phyloP scores from a whole-genome alignment of 2,797 vertebrate genomes.

The Mionectes olivaceus region DNA sequence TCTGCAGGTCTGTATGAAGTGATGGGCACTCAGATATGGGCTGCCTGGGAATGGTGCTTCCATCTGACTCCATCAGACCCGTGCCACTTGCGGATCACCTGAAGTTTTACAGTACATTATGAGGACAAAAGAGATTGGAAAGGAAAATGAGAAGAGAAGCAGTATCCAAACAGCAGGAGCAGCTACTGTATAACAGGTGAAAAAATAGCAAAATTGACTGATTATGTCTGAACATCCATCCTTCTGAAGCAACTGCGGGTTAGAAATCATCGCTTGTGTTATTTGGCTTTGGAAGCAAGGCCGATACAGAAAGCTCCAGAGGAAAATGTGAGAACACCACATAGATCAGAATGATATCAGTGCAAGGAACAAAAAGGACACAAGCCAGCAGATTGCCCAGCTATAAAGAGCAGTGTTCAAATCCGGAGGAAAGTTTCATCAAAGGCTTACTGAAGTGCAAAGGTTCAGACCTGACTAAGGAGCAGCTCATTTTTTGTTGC shows the following conservation, averaged over 20 bases:
- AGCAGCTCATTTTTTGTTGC: conserved; percentile 24
- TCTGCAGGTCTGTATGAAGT: not conserved
- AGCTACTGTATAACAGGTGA: not conserved
- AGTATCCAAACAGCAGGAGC: not conserved
- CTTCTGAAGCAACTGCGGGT: not conserved
- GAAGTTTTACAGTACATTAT: not conserved
- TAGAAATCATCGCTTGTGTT: conserved; percentile 33
- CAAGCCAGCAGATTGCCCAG: not conserved
- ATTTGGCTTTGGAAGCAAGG: conserved; percentile 44
- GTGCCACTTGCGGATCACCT: not conserved
- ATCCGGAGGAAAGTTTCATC: conserved; percentile 24
- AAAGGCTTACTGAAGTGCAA: conserved; percentile 28
- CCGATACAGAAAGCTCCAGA: not conserved
- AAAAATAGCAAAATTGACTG: conserved; percentile 21
- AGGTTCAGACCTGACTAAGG: conserved; percentile 30
- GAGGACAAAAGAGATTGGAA: conserved; percentile 32
- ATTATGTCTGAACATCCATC: conserved; percentile 28
- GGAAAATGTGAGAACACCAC: conserved; percentile 21
- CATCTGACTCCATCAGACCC: not conserved
- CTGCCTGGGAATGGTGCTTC: accelerated
- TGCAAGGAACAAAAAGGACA: not conserved
- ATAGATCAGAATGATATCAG: not conserved
- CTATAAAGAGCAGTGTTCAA: not conserved
- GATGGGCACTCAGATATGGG: not conserved
- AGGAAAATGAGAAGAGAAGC: conserved; percentile 11